phyloP scores from a whole-genome alignment of 2,113 vertebrate genomes.

The Zeus faber region DNA sequence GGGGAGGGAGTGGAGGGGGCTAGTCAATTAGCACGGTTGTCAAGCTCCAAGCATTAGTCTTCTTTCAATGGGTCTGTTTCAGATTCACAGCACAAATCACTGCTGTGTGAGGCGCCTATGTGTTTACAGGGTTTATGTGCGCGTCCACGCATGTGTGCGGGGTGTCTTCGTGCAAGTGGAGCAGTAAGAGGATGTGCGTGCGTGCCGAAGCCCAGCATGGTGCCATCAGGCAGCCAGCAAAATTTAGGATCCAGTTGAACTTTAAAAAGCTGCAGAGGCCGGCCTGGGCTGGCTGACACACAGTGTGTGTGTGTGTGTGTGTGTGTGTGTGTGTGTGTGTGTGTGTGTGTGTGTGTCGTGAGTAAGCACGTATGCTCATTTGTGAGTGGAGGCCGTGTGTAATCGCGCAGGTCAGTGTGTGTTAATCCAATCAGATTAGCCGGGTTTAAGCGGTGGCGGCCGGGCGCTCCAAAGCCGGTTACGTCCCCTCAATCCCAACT shows the following conservation, averaged over 20 bases:
- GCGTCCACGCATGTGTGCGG: constrained; percentile 11
- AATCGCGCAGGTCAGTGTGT: constrained; percentile 10
- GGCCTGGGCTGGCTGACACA: not conserved
- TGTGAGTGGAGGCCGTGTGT: not conserved
- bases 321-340: constrained; percentile 6
- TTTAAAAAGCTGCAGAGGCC: constrained; percentile 11
- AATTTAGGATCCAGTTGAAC: constrained; percentile 52
- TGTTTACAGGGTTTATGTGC: not conserved
- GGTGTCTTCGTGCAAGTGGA: constrained; percentile 8
- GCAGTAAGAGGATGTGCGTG: constrained; percentile 5
- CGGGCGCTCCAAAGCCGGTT: constrained; percentile 67
- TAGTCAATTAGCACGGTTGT: constrained; percentile 67
- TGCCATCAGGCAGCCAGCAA: constrained; percentile 39
- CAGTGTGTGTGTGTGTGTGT: constrained; percentile 15
- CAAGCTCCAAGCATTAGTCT: constrained; percentile 53
- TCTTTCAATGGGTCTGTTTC: constrained; percentile 63
- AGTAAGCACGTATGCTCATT: constrained; percentile 1
- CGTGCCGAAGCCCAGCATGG: constrained; percentile 39
- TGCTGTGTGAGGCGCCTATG: constrained; percentile 33
- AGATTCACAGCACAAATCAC: constrained; percentile 61
- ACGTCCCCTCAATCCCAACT: constrained; percentile 58
- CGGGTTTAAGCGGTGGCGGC: constrained; percentile 65
- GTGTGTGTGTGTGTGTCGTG: constrained; percentile 16
- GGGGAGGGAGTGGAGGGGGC: constrained; percentile 45
- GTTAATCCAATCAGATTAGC: constrained; percentile 78